A percentile compares a stretch with the other conserved stretches of the same genome.
Conservation (phyloP, 2,113 vertebrate genomes). For the Paradisaea rubra region DNA sequence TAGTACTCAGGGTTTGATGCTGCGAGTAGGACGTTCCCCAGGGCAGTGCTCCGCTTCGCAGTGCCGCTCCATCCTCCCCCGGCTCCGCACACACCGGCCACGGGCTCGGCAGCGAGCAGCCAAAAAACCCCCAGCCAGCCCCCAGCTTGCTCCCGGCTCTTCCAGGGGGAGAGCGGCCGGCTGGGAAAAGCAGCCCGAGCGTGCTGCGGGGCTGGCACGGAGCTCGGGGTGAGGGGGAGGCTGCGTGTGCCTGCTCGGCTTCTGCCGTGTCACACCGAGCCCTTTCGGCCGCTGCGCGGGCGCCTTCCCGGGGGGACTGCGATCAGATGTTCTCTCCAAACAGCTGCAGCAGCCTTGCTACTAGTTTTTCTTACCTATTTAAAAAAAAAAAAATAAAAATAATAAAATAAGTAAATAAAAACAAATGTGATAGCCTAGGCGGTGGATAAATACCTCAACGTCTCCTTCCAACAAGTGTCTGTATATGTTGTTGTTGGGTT, state of each 20-base stretch:
- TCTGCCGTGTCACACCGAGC: neutral
- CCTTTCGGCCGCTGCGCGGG: neutral
- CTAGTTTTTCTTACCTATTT: conserved; percentile 61
- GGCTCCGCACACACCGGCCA: neutral
- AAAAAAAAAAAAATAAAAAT: conserved; percentile 17
- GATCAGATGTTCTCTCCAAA: neutral
- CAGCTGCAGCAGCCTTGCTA: conserved; percentile 42
- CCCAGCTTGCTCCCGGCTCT: neutral
- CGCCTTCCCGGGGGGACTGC: neutral
- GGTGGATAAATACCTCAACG: conserved; percentile 77
- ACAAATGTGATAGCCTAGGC: conserved; percentile 72
- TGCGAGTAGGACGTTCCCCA: conserved; percentile 13
- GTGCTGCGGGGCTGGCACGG: neutral
- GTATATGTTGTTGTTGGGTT: conserved; percentile 76
- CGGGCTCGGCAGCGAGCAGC: neutral
- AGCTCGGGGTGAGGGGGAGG: neutral
- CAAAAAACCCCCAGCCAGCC: neutral
- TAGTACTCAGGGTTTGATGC: conserved; percentile 71
- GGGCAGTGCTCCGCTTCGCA: neutral
- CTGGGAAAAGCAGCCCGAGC: neutral
- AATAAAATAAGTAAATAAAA: conserved; percentile 16
- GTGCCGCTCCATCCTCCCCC: neutral
- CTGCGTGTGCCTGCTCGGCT: neutral
- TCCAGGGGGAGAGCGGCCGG: neutral
- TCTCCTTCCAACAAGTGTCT: conserved; percentile 76